Conservation (phyloP, 2,888 invertebrate genomes). For the Steinernema carpocapsae region DNA sequence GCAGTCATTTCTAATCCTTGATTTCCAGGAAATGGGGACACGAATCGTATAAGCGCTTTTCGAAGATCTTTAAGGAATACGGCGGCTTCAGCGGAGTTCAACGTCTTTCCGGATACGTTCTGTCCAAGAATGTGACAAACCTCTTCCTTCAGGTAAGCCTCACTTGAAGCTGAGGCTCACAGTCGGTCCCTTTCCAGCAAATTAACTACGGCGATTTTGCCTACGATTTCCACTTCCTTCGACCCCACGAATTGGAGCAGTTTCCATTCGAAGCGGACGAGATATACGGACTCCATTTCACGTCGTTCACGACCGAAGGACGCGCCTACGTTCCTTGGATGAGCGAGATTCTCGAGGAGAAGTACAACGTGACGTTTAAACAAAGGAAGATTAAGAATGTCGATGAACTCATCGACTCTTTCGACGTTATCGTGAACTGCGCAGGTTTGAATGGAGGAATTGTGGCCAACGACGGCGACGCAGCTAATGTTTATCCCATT, state of each 20-base stretch:
- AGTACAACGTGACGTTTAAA: slow-evolving; percentile 46
- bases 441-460: slow-evolving; percentile 69
- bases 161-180: not conserved
- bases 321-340: slow-evolving; percentile 51
- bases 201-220: slow-evolving; percentile 58
- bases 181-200: slow-evolving; percentile 45
- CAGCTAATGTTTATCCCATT: slow-evolving; percentile 50
- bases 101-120: slow-evolving; percentile 64
- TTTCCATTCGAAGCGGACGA: not conserved
- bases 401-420: slow-evolving; percentile 52
- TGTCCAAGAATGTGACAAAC: slow-evolving; percentile 55
- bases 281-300: slow-evolving; percentile 60
- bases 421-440: slow-evolving; percentile 71
- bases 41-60: slow-evolving; percentile 54
- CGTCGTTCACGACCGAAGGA: slow-evolving; percentile 57
- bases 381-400: slow-evolving; percentile 41
- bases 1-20: no score
- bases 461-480: slow-evolving; percentile 70
- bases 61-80: slow-evolving; percentile 49
- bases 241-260: slow-evolving; percentile 49
- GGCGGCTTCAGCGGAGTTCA: slow-evolving; percentile 62
- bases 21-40: slow-evolving; percentile 57
- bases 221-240: slow-evolving; percentile 63
- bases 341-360: slow-evolving; percentile 41
- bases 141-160: slow-evolving; percentile 48